These are phyloP conservation scores for Haliclystus octoradiatus DNA, from an alignment of 30 jellyfish, hydroid and myxozoan species.

Conservation along the genomic window DNA sequence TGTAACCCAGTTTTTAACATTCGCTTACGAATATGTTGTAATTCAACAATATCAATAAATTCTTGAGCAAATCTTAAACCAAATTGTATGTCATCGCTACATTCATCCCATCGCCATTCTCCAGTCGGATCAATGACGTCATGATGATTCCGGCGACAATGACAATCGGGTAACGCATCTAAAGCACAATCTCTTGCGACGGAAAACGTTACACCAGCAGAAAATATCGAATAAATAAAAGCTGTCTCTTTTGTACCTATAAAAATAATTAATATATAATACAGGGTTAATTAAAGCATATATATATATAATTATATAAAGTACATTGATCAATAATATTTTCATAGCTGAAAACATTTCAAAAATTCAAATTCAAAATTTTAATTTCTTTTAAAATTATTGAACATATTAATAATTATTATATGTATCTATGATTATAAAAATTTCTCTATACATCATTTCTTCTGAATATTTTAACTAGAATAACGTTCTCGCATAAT, in stretches of 20 bases:
- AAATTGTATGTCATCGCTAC: slow-evolving; percentile 57
- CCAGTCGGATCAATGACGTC: slow-evolving; percentile 75
- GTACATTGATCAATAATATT: background rate
- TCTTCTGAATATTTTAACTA: too few relatives aligned
- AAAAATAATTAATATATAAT: too few relatives aligned
- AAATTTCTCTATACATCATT: too few relatives aligned
- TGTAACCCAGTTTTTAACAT: slow-evolving; percentile 25
- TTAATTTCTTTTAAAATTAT: too few relatives aligned
- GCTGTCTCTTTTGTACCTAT: slow-evolving; percentile 82
- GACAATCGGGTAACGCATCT: slow-evolving; percentile 64
- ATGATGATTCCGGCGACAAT: slow-evolving; percentile 49
- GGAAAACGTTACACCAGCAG: slow-evolving; percentile 86
- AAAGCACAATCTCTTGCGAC: slow-evolving; percentile 72
- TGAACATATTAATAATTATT: too few relatives aligned
- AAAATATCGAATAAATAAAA: slow-evolving; percentile 57
- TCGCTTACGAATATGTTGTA: slow-evolving; percentile 12
- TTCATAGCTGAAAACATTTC: background rate
- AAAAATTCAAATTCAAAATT: background rate
- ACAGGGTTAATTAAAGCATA: too few relatives aligned
- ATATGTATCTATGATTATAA: too few relatives aligned
- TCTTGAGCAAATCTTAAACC: slow-evolving; percentile 58
- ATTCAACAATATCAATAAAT: slow-evolving; percentile 55
- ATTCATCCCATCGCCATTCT: slow-evolving; percentile 86
- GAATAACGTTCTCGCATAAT: too few relatives aligned
- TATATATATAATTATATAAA: too few relatives aligned